phyloP scores from a whole-genome alignment of 2,888 invertebrate genomes.

The Tricholauxania praeusta region DNA sequence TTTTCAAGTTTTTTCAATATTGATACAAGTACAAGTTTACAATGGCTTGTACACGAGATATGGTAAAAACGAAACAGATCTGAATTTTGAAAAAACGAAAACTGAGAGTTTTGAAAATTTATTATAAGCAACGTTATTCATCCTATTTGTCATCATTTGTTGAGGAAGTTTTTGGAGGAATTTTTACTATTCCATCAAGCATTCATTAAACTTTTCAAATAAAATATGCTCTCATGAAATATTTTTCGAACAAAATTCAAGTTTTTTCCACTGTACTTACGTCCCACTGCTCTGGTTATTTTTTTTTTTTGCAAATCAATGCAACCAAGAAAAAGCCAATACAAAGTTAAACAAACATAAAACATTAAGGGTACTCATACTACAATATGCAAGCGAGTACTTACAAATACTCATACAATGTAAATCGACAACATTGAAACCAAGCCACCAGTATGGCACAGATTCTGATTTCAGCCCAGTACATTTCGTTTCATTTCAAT shows the following conservation, averaged over 20 bases:
- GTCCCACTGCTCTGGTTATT: too few species aligned
- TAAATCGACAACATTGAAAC: constrained; percentile 14
- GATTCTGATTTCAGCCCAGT: constrained; percentile 5
- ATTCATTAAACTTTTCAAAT: too few species aligned
- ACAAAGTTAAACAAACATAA: constrained; percentile 38
- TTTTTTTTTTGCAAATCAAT: constrained; percentile 3
- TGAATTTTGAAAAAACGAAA: too few species aligned
- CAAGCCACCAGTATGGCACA: constrained; percentile 12
- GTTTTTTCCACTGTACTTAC: too few species aligned
- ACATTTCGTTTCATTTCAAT: constrained; percentile 31
- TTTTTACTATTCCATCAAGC: too few species aligned
- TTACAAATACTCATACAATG: neutral
- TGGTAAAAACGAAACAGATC: too few species aligned
- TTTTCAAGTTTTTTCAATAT: neutral
- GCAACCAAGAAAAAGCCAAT: constrained; percentile 24
- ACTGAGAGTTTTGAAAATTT: too few species aligned
- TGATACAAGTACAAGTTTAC: constrained; percentile 20
- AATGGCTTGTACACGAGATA: neutral
- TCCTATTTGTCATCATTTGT: too few species aligned
- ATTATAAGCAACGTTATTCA: too few species aligned
- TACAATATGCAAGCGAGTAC: neutral
- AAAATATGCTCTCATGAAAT: too few species aligned
- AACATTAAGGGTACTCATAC: constrained; percentile 18
- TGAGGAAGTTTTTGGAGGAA: too few species aligned
- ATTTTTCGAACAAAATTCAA: too few species aligned